Base-by-base conservation (phyloP, 23 tunicate genomes). In the Phallusia fumigata region DNA sequence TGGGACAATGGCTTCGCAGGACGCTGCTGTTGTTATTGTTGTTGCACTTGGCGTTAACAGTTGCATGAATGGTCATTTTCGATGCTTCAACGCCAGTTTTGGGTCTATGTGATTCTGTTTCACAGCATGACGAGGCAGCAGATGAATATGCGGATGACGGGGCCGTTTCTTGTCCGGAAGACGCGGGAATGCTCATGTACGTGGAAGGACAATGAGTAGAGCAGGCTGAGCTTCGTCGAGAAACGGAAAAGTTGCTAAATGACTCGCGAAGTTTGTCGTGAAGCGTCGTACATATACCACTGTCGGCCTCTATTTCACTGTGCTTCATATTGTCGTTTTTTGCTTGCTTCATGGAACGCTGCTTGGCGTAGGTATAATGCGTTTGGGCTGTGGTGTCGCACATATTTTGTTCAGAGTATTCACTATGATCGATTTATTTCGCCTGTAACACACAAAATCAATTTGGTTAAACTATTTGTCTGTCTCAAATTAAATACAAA, bases 131-230 rank as follows among this genome's bases (percentile, higher is more conserved):
- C 13, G 91, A 81, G 34, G 91, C 44, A 8, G 82, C 91, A 47
- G 91, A 87, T 53, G 86, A 81, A 76, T 87, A 87, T 28, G 91
- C 91, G 11, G 91, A 87, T 18, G 86, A 81, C 19, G 77, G 36
- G 8, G 85, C 69, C 26, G 28, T 58, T 24, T 58, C 69, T 22
- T 21, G 28, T 13, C 69, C 69, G 28, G 69, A 58, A 58, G 69
- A 58, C 26, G 69, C 69, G 5, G 69, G 69, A 21, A 58, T 58
- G 16, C 69, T 58, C 28, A 24, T 6, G 69, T 58, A 58, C 5
- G 69, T 58, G 69, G 69, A 58, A 1, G 69, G 69, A 58, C 69
- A 58, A 24, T 58, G 69, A 2, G 69, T 21, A 1, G 69, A 58
- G 28, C 69, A 58, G 28, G 69, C 69, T 16, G 69, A 58, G 13